Conservation (phyloP, 2,888 invertebrate genomes). For the Drosophila lacicola region DNA sequence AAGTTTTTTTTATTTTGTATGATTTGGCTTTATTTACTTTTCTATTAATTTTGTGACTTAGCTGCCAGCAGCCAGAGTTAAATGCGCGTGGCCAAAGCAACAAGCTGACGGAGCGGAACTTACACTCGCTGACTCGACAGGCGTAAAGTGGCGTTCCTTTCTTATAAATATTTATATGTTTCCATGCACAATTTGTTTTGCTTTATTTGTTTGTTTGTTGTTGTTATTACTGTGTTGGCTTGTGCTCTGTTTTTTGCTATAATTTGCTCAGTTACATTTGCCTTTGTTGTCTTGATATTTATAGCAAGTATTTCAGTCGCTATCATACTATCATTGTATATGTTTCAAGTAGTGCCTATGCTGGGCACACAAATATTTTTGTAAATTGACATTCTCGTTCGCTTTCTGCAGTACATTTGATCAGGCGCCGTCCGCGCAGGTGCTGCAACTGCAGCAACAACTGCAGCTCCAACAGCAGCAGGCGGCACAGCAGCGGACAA, state of each 20-base stretch:
- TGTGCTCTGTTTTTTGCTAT: constrained; percentile 38
- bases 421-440: constrained; percentile 83
- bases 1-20: constrained; percentile 42
- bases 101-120: constrained; percentile 54
- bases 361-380: neutral
- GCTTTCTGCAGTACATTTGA: constrained; percentile 79
- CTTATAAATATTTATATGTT: constrained; percentile 19
- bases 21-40: constrained; percentile 47
- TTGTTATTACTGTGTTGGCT: constrained; percentile 27
- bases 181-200: constrained; percentile 21
- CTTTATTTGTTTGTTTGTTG: constrained; percentile 30
- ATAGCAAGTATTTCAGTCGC: constrained; percentile 6
- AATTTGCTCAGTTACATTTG: constrained; percentile 25
- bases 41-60: constrained; percentile 41
- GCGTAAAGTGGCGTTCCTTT: constrained; percentile 74
- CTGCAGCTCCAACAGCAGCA: constrained; percentile 66
- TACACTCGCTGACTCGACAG: constrained; percentile 67
- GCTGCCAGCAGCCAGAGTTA: constrained; percentile 51
- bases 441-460: constrained; percentile 71
- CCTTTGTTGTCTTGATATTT: constrained; percentile 34
- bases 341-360: constrained; percentile 10
- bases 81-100: constrained; percentile 59
- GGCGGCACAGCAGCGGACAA: constrained; percentile 86
- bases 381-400: neutral
- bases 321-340: constrained; percentile 9